phyloP scores from a whole-genome alignment of 2,113 vertebrate species.

The Typhlomys cinereus region DNA sequence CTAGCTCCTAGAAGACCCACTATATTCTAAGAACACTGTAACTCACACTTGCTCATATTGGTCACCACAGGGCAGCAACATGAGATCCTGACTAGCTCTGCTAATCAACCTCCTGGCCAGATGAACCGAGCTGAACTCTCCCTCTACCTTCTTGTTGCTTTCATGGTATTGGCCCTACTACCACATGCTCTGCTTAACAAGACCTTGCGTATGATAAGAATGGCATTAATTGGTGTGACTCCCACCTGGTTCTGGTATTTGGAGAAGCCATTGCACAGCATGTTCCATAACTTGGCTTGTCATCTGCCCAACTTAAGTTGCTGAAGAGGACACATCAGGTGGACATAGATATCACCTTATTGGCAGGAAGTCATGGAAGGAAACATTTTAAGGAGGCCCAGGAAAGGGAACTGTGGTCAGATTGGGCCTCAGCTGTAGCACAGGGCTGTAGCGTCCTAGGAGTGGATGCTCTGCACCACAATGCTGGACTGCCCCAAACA shows the following conservation, averaged over 20 bases:
- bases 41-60: not conserved
- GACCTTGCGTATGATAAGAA: not conserved
- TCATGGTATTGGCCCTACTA: not conserved
- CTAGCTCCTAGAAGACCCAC: not conserved
- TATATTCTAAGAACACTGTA: not conserved
- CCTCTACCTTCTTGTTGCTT: too few species aligned
- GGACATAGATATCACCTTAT: not conserved
- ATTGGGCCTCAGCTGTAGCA: too few species aligned
- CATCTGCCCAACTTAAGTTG: not conserved
- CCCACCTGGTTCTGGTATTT: fast-evolving
- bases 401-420: not conserved
- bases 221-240: too few species aligned
- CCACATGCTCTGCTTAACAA: not conserved
- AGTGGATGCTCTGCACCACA: too few species aligned
- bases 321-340: not conserved
- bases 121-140: too few species aligned
- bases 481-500: too few species aligned
- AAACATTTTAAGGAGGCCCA: not conserved
- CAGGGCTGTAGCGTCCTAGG: fast-evolving
- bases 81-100: not conserved
- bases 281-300: not conserved
- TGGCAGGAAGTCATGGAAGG: not conserved
- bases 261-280: not conserved
- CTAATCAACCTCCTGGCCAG: not conserved
- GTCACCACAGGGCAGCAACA: not conserved